Conservation (phyloP, 2,888 invertebrate species). For the Tricholauxania praeusta region DNA sequence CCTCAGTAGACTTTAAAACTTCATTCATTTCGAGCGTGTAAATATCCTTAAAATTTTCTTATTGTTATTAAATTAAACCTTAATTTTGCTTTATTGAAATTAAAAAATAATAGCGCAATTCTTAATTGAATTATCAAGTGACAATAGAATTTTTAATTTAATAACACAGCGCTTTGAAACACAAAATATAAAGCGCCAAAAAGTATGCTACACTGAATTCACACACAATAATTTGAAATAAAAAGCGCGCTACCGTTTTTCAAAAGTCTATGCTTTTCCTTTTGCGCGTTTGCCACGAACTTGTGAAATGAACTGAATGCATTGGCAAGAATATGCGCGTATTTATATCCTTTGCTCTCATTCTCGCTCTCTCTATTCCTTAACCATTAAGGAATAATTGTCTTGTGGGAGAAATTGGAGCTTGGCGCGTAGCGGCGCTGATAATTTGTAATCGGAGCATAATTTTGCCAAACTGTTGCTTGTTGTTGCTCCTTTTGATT, state of each 20-base stretch:
- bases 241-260: neutral
- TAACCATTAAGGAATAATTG: neutral
- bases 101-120: no score
- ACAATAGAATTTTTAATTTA: neutral
- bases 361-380: neutral
- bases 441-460: constrained; percentile 6
- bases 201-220: constrained; percentile 45
- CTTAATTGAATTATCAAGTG: constrained; percentile 38
- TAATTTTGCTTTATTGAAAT: no score
- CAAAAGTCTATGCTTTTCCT: neutral
- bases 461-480: constrained; percentile 31
- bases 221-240: neutral
- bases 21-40: constrained; percentile 12
- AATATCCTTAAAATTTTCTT: neutral
- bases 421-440: neutral
- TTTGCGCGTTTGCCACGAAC: constrained; percentile 47
- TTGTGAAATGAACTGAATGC: constrained; percentile 50
- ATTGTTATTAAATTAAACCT: neutral
- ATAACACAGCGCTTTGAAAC: neutral
- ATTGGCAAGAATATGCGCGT: constrained; percentile 47
- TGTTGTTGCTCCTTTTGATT: neutral
- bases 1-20: neutral
- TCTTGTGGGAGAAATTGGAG: constrained; percentile 2
- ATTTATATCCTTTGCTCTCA: constrained; percentile 53
- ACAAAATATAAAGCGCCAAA: constrained; percentile 33